Conservation (phyloP, 2,888 invertebrate genomes). For the Dryobotodes eremita region DNA sequence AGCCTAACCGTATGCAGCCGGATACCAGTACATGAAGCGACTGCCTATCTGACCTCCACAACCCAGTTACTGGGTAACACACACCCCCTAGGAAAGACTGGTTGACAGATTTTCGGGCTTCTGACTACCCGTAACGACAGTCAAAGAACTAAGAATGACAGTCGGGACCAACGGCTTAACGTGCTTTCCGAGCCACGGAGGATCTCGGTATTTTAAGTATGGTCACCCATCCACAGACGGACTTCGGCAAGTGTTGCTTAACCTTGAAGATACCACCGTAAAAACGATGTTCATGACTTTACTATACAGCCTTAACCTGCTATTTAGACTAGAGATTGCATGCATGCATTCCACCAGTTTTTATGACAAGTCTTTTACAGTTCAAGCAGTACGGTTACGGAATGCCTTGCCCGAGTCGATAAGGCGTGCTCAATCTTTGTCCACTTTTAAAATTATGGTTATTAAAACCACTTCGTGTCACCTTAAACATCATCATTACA, state of each 20-base stretch:
- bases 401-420: too few relatives aligned
- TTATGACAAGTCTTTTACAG: too few relatives aligned
- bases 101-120: not conserved
- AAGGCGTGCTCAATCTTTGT: too few relatives aligned
- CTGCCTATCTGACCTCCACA: not conserved
- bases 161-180: not conserved
- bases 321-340: too few relatives aligned
- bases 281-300: conserved; percentile 4
- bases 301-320: conserved; percentile 12
- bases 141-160: not conserved
- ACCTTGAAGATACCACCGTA: not conserved
- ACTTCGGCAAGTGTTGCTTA: not conserved
- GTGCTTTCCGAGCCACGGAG: not conserved
- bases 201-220: not conserved
- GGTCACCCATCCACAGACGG: not conserved
- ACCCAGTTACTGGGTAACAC: not conserved
- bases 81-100: too few relatives aligned
- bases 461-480: too few relatives aligned
- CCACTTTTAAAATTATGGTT: too few relatives aligned
- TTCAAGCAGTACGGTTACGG: too few relatives aligned
- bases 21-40: not conserved
- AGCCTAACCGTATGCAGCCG: not conserved
- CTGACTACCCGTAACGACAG: not conserved
- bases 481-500: too few relatives aligned
- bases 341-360: too few relatives aligned